Conservation (phyloP, 2,888 invertebrate species). For the Heliconius ismenius region DNA sequence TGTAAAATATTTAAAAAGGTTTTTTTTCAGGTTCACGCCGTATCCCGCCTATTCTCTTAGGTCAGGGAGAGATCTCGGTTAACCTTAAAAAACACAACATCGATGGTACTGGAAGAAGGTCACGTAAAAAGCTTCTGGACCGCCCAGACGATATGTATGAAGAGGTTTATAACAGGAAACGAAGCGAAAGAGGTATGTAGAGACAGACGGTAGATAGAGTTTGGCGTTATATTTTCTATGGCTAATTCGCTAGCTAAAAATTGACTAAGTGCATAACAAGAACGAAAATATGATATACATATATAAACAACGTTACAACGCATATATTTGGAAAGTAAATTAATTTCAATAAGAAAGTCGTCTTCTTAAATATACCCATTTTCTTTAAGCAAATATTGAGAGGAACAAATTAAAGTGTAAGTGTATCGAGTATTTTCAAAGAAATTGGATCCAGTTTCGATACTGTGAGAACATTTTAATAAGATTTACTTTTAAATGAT, state of each 20-base stretch:
- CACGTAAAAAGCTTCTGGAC: neutral
- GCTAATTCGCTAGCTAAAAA: neutral
- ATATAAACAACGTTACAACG: neutral
- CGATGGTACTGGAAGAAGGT: neutral
- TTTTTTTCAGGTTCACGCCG: no score
- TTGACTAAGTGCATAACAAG: neutral
- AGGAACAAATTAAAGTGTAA: slow-evolving; percentile 31
- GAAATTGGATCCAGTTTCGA: slow-evolving; percentile 23
- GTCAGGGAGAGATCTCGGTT: neutral
- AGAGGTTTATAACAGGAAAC: neutral
- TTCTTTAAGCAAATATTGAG: slow-evolving; percentile 26
- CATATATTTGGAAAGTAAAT: slow-evolving; percentile 9
- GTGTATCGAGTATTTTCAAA: slow-evolving; percentile 18
- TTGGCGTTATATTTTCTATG: neutral
- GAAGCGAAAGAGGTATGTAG: neutral
- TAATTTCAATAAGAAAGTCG: neutral
- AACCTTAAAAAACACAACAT: neutral
- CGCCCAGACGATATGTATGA: neutral
- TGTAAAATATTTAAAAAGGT: no score
- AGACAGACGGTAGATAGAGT: neutral
- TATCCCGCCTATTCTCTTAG: no score
- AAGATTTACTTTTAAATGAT: slow-evolving; percentile 29
- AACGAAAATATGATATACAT: neutral
- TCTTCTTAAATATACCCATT: neutral
- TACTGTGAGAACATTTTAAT: slow-evolving; percentile 24